phyloP scores from a whole-genome alignment of 2,888 invertebrate genomes.

The Masnerella sp. region DNA sequence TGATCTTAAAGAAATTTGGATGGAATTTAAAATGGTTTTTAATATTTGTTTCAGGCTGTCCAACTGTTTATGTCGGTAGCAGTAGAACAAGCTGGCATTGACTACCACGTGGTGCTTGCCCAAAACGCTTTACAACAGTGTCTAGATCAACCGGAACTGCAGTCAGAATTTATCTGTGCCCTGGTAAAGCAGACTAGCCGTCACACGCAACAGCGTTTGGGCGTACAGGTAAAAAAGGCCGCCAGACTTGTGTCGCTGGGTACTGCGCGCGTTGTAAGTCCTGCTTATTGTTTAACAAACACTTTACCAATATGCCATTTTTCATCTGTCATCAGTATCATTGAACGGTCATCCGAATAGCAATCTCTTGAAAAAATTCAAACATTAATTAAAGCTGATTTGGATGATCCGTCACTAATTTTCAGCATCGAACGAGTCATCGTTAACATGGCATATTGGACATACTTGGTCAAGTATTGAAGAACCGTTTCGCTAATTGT shows the following conservation, averaged over 20 bases:
- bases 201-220: slow-evolving; percentile 86
- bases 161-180: slow-evolving; percentile 94
- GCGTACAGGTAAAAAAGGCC: slow-evolving; percentile 89
- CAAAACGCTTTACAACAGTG: slow-evolving; percentile 97
- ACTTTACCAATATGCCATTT: slow-evolving; percentile 72
- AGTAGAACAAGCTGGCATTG: slow-evolving; percentile 96
- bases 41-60: slow-evolving; percentile 84
- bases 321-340: slow-evolving; percentile 34
- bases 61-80: slow-evolving; percentile 97
- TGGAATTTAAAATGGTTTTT: neutral
- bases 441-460: slow-evolving; percentile 72
- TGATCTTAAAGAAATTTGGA: slow-evolving; percentile 1
- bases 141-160: slow-evolving; percentile 91
- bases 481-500: slow-evolving; percentile 11
- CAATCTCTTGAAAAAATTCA: neutral
- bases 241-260: slow-evolving; percentile 78
- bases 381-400: neutral
- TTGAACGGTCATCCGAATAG: slow-evolving; percentile 12
- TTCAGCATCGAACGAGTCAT: slow-evolving; percentile 40
- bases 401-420: slow-evolving; percentile 24
- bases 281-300: slow-evolving; percentile 78
- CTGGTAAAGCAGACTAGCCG: slow-evolving; percentile 95
- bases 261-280: slow-evolving; percentile 78
- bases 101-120: slow-evolving; percentile 97
- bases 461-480: slow-evolving; percentile 76